These are phyloP conservation scores for Cynaeus angustus DNA, from an alignment of 2,888 invertebrate species.

Conservation along the genomic window DNA sequence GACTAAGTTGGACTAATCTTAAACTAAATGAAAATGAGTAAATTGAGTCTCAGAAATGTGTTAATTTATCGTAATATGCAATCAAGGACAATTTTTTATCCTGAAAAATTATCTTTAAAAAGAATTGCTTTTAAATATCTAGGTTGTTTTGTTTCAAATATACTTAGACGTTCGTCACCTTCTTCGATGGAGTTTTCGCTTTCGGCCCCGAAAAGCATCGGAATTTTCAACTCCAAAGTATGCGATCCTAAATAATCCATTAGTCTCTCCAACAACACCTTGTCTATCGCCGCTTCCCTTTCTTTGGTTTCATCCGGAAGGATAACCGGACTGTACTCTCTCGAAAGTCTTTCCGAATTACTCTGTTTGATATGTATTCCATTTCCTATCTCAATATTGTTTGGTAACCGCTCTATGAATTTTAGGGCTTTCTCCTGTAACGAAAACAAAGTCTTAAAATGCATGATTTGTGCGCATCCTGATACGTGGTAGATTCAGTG, in stretches of 20 bases:
- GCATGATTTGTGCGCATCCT: background rate
- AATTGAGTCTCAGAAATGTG: too few relatives aligned
- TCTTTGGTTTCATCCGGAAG: conserved; percentile 83
- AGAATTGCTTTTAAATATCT: too few relatives aligned
- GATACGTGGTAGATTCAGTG: background rate
- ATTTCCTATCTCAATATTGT: conserved; percentile 77
- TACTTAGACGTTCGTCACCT: too few relatives aligned
- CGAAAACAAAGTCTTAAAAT: conserved; percentile 47
- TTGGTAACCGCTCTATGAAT: conserved; percentile 79
- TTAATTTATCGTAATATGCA: too few relatives aligned
- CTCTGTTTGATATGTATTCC: conserved; percentile 76
- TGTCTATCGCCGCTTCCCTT: conserved; percentile 82
- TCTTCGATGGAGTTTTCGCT: conserved; percentile 4
- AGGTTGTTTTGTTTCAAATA: too few relatives aligned
- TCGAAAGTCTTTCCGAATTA: conserved; percentile 57
- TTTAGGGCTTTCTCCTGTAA: conserved; percentile 81
- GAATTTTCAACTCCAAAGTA: conserved; percentile 87
- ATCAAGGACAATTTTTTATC: too few relatives aligned
- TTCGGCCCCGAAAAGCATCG: conserved; percentile 63
- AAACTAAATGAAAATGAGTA: too few relatives aligned
- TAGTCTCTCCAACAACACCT: conserved; percentile 82
- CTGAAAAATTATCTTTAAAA: too few relatives aligned
- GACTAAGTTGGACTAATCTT: too few relatives aligned
- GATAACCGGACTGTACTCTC: conserved; percentile 68
- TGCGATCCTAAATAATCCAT: conserved; percentile 85